A percentile compares a stretch with the other conserved stretches of the same genome.
Conservation (phyloP, 2,888 invertebrate species). For the Lobophora halterata region DNA sequence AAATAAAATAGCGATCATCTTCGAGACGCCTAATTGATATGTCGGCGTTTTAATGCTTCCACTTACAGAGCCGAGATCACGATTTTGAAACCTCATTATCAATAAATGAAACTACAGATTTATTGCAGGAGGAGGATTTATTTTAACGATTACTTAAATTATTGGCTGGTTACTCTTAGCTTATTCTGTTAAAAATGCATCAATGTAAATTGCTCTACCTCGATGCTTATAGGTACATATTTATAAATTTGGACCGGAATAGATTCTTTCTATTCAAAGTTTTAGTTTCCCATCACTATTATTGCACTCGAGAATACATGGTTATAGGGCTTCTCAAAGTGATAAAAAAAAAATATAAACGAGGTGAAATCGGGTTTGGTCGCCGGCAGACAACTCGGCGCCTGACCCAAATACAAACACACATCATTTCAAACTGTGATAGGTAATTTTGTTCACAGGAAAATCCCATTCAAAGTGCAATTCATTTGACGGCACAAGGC, state of each 20-base stretch:
- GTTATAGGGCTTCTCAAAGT: conserved; percentile 14
- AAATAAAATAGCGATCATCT: conserved; percentile 13
- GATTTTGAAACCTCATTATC: no score
- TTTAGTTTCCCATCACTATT: conserved; percentile 23
- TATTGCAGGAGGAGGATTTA: no score
- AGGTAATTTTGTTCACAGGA: conserved; percentile 9
- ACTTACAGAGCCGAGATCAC: conserved; percentile 2
- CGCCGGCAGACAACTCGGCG: conserved; percentile 53
- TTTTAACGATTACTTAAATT: no score
- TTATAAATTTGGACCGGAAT: no score
- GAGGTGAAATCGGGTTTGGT: conserved; percentile 33
- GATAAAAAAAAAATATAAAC: conserved; percentile 17
- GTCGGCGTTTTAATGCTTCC: conserved; percentile 16
- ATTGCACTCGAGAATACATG: conserved; percentile 5
- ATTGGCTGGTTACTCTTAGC: no score
- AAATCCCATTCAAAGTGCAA: conserved; percentile 8
- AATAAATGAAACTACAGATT: no score
- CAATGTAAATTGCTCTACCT: no score
- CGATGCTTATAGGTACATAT: no score
- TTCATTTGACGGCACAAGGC: conserved; percentile 1
- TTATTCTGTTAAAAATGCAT: no score
- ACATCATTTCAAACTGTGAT: conserved; percentile 26
- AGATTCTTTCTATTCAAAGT: no score
- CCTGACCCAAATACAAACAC: conserved; percentile 38
- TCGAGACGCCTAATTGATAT: conserved; percentile 16